These are phyloP conservation scores for Mamestra brassicae DNA, from an alignment of 2,888 invertebrate genomes.

Conservation along the genomic window DNA sequence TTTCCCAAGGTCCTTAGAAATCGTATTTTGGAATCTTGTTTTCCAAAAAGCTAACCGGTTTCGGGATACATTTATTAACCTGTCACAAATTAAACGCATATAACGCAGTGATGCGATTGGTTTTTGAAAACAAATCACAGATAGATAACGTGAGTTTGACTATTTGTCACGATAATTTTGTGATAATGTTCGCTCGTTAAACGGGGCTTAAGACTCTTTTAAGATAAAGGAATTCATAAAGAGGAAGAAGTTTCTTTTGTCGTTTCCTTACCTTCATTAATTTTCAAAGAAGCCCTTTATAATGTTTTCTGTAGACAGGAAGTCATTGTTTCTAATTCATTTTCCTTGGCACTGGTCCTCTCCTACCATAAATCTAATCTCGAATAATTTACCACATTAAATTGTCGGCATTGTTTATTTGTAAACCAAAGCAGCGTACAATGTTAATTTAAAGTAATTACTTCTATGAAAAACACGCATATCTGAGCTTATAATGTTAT, in stretches of 20 bases:
- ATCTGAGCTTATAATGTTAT: slow-evolving; percentile 19
- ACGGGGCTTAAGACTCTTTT: neutral
- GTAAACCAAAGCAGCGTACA: slow-evolving; percentile 22
- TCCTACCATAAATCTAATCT: slow-evolving; percentile 59
- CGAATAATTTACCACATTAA: slow-evolving; percentile 62
- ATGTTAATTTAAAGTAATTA: slow-evolving; percentile 52
- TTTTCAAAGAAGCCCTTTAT: slow-evolving; percentile 8
- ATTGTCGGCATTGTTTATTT: slow-evolving; percentile 60
- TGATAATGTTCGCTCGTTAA: too few relatives aligned
- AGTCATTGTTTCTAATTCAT: slow-evolving; percentile 62
- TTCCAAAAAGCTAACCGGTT: too few relatives aligned
- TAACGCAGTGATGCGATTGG: too few relatives aligned
- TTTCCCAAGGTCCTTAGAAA: slow-evolving; percentile 13
- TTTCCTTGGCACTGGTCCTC: slow-evolving; percentile 66
- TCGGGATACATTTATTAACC: neutral
- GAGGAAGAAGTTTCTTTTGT: neutral
- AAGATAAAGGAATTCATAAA: neutral
- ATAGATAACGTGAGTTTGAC: too few relatives aligned
- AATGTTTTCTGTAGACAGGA: slow-evolving; percentile 43
- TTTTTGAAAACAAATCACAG: too few relatives aligned
- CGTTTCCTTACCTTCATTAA: neutral
- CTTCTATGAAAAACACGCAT: slow-evolving; percentile 36
- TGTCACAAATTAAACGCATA: neutral
- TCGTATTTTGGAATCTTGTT: neutral
- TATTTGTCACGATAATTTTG: too few relatives aligned